Evolutionary conservation across 2,797 vertebrate genomes (phyloP), one percentile per base, ranked within the genome.

Genomic region (Helarctos malayanus): DNA sequence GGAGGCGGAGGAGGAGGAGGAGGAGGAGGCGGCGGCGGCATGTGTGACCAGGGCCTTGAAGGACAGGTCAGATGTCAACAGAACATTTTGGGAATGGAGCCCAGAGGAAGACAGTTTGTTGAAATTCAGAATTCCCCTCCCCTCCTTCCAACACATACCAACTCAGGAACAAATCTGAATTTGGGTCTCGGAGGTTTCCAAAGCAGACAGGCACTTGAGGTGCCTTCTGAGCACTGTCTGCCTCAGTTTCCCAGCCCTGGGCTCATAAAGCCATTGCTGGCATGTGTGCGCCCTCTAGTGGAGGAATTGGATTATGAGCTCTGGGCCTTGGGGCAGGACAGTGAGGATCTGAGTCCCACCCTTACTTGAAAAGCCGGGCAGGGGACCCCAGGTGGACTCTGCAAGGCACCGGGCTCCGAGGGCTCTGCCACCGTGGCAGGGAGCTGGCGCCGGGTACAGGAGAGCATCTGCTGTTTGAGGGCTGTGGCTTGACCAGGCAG

Each of bases 201-300:
- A 1, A 3, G 38, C 12, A 14, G 11, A 18, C 0, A 1, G 15
- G 27, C 32, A 2, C 61, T 45, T 19, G 57, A 27, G 65, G 6
- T 14, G 5, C 38, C 75, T 73, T 68, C 18, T 5, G 4, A 61
- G 45, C 16, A 2, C 54, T 25, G 47, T 38, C 41, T 16, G 94
- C 91, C 86, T 95, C 69, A 25, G 94, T 95, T 86, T 97, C 89
- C 95, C 11, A 3, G 75, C 25, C 52, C 10, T 13, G 29, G 35
- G 15, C 63, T 23, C 3, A 0, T 0, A 87, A 32, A n/a, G 15
- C 35, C n/a, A 0, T 65, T 25, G 65, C 82, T 78, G 71, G 45
- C 32, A 0, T 0, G 0, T n/a, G 38, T 61, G 11, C 6, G 41
- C 94, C 97, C 97, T 94, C 97, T 96, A 75, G 92, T 91, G 96